Base-by-base conservation (phyloP, 2,797 vertebrate genomes). In the Rhinichthys osculus region DNA sequence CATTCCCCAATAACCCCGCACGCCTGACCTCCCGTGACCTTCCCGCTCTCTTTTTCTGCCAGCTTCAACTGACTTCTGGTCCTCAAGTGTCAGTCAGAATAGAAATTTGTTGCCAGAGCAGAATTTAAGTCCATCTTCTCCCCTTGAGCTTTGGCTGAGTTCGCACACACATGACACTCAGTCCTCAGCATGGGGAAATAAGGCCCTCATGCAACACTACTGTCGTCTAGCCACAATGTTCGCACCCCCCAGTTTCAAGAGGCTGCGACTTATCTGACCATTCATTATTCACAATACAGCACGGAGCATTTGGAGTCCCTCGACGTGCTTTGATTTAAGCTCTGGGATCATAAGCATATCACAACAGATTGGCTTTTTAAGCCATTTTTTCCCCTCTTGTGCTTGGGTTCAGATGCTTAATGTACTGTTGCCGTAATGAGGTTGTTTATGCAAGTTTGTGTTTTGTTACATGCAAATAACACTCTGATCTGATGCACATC, bases 31-130 rank as follows among this genome's bases (percentile, higher is more conserved):
- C 87, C 80, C 72, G 27, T 78, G 87, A 87, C 72, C 70, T 87
- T 83, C 77, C 42, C 30, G 30, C 84, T 73, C 84, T 79, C n/a
- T 83, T 81, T 81, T 83, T 85, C 87, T 86, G 57, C 79, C 84
- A 78, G 85, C 81, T 85, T 81, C 85, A 71, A 33, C 88, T 35
- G 85, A 86, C 84, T 87, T 83, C 83, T 84, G 82, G 87, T 90
- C 88, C 87, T 90, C 82, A 86, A 88, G 89, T 90, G 88, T 88
- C 89, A 88, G 71, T 84, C 87, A 78, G 83, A 76, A 79, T 72
- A 86, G 78, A 71, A 71, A 87, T 89, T 57, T 90, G 82, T 85
- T 85, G 76, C 87, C 90, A 85, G 86, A 87, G 84, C 90, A 89
- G 85, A 89, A 87, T 89, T 89, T 72, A 90, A 89, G 88, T 89